Percentiles rank a stretch among this genome's conserved stretches.
These are phyloP conservation scores for Ceraclea dissimilis DNA, from an alignment of 2,888 invertebrate species.

Conservation along the genomic window DNA sequence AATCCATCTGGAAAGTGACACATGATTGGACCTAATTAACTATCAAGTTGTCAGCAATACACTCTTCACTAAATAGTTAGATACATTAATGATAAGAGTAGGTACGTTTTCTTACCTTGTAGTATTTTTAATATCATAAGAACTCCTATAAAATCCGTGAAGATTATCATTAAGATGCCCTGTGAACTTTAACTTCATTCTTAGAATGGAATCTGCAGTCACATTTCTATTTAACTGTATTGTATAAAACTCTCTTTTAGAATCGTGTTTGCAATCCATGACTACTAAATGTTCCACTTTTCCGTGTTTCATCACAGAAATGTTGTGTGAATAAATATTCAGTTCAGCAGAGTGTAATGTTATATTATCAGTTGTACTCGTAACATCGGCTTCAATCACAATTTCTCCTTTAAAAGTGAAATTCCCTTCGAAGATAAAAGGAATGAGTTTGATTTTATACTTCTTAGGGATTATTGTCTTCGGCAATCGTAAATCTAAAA, in stretches of 20 bases:
- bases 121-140: conserved; percentile 60
- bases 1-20: conserved; percentile 56
- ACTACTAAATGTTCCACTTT: conserved; percentile 36
- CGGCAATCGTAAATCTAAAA: conserved; percentile 62
- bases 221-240: conserved; percentile 54
- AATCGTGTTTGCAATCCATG: conserved; percentile 46
- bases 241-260: conserved; percentile 61
- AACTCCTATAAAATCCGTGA: conserved; percentile 77
- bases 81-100: no score
- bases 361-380: conserved; percentile 56
- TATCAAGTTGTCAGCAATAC: no score
- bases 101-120: no score
- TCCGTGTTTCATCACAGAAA: conserved; percentile 40
- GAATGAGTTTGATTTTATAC: conserved; percentile 63
- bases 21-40: no score
- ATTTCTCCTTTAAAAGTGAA: conserved; percentile 73
- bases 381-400: conserved; percentile 53
- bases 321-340: conserved; percentile 50
- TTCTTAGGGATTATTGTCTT: conserved; percentile 57
- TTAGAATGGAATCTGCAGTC: conserved; percentile 53
- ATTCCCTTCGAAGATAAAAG: conserved; percentile 65
- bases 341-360: conserved; percentile 70
- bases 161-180: conserved; percentile 69
- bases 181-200: conserved; percentile 59
- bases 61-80: no score